Conservation (phyloP, 2,888 invertebrate genomes). For the Homarus gammarus region DNA sequence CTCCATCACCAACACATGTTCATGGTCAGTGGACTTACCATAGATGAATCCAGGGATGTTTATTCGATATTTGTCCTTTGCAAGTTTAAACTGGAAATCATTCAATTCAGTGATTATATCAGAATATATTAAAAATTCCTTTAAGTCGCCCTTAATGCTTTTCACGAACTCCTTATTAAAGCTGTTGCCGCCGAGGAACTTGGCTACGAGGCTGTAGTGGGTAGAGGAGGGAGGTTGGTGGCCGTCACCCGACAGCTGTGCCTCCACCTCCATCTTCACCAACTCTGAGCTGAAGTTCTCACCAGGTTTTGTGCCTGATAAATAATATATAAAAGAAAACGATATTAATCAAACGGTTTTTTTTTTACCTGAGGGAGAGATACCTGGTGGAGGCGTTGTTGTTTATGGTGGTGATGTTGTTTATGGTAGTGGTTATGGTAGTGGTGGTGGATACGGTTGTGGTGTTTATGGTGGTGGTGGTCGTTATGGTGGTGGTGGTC, state of each 20-base stretch:
- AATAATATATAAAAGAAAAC: neutral
- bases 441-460: neutral
- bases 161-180: slow-evolving; percentile 49
- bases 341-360: too few species aligned
- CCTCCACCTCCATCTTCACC: slow-evolving; percentile 47
- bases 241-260: slow-evolving; percentile 6
- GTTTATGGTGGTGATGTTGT: too few species aligned
- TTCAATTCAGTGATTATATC: slow-evolving; percentile 48
- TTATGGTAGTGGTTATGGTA: too few species aligned
- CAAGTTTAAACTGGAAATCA: slow-evolving; percentile 5
- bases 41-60: slow-evolving; percentile 42
- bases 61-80: neutral
- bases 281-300: slow-evolving; percentile 61
- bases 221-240: neutral
- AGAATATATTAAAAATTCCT: slow-evolving; percentile 56
- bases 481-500: too few species aligned
- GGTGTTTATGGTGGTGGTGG: too few species aligned
- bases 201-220: slow-evolving; percentile 49
- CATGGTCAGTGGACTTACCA: slow-evolving; percentile 23
- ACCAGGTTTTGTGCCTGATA: slow-evolving; percentile 57
- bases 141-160: neutral
- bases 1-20: slow-evolving; percentile 59
- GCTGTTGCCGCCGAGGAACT: slow-evolving; percentile 36
- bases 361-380: too few species aligned
- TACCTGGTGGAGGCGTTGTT: too few species aligned